These are phyloP conservation scores for Mesitornis unicolor DNA, from an alignment of 2,113 vertebrate genomes.

Conservation along the genomic window DNA sequence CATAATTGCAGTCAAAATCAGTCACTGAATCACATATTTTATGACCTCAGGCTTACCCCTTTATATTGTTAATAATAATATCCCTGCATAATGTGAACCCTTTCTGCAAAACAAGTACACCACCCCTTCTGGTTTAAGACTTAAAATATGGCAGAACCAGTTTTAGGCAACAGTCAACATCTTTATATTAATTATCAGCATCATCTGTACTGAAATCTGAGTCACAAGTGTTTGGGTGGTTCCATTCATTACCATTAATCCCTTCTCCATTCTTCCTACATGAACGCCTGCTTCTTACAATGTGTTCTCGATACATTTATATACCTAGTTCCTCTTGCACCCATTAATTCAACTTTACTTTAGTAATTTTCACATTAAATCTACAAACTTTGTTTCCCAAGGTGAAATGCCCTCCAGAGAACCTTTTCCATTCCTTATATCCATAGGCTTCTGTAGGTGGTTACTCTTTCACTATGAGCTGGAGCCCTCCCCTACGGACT, in stretches of 20 bases:
- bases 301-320: neutral
- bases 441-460: neutral
- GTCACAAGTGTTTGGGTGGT: neutral
- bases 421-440: neutral
- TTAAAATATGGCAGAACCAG: neutral
- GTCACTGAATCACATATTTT: conserved; percentile 1
- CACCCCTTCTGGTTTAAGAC: neutral
- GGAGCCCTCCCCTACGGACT: neutral
- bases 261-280: neutral
- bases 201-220: neutral
- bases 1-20: conserved; percentile 28
- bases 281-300: neutral
- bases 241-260: neutral
- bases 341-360: neutral
- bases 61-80: neutral
- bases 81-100: neutral
- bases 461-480: neutral
- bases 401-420: neutral
- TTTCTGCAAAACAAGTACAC: conserved; percentile 1
- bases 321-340: neutral
- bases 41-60: conserved; percentile 31
- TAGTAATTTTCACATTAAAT: neutral
- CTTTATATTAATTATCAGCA: neutral
- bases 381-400: neutral
- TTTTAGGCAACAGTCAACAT: neutral